phyloP scores from a whole-genome alignment of 2,888 invertebrate genomes.

The Eugnorisma glareosa region DNA sequence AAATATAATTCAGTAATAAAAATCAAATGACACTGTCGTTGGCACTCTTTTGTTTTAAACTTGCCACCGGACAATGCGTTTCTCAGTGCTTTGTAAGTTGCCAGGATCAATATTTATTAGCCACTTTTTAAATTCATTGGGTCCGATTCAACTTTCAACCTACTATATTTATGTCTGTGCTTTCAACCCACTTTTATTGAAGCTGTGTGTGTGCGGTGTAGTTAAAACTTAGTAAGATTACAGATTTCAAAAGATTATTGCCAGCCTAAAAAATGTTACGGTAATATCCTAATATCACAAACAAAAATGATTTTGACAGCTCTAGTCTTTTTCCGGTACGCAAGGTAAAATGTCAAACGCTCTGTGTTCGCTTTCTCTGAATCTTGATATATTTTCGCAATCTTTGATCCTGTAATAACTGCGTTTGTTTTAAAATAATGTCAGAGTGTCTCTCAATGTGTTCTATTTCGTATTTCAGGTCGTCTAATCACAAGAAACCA shows the following conservation, averaged over 20 bases:
- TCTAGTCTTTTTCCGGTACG: slow-evolving; percentile 88
- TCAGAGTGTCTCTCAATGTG: slow-evolving; percentile 72
- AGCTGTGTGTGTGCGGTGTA: no score
- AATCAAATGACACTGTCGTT: slow-evolving; percentile 70
- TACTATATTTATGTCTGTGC: no score
- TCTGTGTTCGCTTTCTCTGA: slow-evolving; percentile 77
- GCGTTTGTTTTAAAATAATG: slow-evolving; percentile 69
- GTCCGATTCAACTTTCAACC: background rate
- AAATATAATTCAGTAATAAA: slow-evolving; percentile 61
- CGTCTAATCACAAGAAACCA: slow-evolving; percentile 87
- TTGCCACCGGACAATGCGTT: slow-evolving; percentile 51
- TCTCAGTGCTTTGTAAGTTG: slow-evolving; percentile 49
- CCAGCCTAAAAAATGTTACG: slow-evolving; percentile 29
- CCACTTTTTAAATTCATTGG: background rate
- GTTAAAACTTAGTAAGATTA: background rate
- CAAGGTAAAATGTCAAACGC: slow-evolving; percentile 90
- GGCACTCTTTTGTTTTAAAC: slow-evolving; percentile 78
- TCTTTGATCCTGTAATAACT: slow-evolving; percentile 73
- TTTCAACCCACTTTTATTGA: no score
- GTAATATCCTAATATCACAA: slow-evolving; percentile 32
- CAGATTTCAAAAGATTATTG: slow-evolving; percentile 24
- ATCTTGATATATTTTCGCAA: slow-evolving; percentile 82
- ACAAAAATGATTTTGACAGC: slow-evolving; percentile 64
- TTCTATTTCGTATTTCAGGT: slow-evolving; percentile 88
- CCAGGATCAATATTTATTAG: slow-evolving; percentile 40